Evolutionary conservation across 2,797 vertebrate genomes (phyloP).

Genomic region (Falco cherrug): DNA sequence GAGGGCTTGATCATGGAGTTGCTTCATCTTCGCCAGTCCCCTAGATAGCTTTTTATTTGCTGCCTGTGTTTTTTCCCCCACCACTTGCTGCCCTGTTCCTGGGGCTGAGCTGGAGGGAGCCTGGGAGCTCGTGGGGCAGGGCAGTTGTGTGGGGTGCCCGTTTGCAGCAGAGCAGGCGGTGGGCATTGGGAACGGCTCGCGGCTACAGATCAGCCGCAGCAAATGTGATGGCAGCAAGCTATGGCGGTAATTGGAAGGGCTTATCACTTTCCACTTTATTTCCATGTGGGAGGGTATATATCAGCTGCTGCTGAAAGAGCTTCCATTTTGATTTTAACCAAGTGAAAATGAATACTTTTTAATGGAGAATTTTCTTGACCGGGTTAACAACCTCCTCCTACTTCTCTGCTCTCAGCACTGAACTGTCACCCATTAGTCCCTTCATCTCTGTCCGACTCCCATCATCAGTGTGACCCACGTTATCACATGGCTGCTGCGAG

Average conservation of each 20-base stretch:
- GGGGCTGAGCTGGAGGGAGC: not conserved
- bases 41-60: not conserved
- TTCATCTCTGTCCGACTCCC: not conserved
- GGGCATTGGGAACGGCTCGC: fast-evolving
- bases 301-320: not conserved
- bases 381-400: not conserved
- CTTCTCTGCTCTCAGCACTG: not conserved
- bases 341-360: slow-evolving; percentile 10
- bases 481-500: fast-evolving
- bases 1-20: not conserved
- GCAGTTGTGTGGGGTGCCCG: not conserved
- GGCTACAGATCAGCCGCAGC: fast-evolving
- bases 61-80: not conserved
- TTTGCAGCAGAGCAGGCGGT: not conserved
- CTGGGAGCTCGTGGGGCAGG: fast-evolving
- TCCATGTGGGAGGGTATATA: not conserved
- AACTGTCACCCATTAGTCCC: not conserved
- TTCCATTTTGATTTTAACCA: slow-evolving; percentile 32
- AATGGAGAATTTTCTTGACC: not conserved
- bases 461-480: not conserved
- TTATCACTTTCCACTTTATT: not conserved
- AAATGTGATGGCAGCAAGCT: not conserved
- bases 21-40: not conserved
- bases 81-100: not conserved
- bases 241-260: not conserved